Conservation (phyloP, 2,888 invertebrate genomes). For the Melinaea marsaeus region DNA sequence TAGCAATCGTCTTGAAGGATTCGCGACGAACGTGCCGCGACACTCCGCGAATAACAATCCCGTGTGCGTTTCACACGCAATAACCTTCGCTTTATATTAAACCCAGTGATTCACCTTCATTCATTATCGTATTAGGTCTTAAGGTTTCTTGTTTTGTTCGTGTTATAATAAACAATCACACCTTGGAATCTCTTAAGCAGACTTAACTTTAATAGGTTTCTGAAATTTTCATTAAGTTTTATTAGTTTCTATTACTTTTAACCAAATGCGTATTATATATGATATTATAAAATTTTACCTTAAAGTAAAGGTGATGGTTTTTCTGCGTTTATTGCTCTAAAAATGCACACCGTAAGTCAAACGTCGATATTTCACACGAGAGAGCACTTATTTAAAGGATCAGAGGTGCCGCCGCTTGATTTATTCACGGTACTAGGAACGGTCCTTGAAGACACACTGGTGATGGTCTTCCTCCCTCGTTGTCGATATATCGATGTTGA, state of each 20-base stretch:
- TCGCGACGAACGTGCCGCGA: slow-evolving; percentile 20
- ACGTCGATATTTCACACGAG: slow-evolving; percentile 70
- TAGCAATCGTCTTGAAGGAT: slow-evolving; percentile 18
- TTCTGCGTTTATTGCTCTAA: background rate
- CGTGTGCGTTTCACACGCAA: slow-evolving; percentile 6
- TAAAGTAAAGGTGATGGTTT: background rate
- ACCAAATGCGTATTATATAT: too few species aligned
- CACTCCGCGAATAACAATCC: slow-evolving; percentile 18
- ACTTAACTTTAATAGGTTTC: too few species aligned
- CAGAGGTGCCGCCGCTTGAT: slow-evolving; percentile 67
- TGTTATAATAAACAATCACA: too few species aligned
- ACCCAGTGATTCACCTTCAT: too few species aligned
- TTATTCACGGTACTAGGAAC: slow-evolving; percentile 57
- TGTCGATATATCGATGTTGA: background rate
- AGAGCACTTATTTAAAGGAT: slow-evolving; percentile 73
- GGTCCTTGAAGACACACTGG: slow-evolving; percentile 20
- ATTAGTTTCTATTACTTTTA: too few species aligned
- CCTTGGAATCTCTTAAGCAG: too few species aligned
- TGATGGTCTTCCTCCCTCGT: slow-evolving; percentile 17
- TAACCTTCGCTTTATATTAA: background rate
- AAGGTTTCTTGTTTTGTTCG: too few species aligned
- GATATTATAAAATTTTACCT: too few species aligned
- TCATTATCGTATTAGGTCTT: too few species aligned
- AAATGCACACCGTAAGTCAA: slow-evolving; percentile 16
- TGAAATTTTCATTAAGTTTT: too few species aligned